A percentile compares a stretch with the other conserved stretches of the same genome.
Evolutionary conservation across 2,113 vertebrate genomes (phyloP).

Genomic region (Microtus pennsylvanicus): DNA sequence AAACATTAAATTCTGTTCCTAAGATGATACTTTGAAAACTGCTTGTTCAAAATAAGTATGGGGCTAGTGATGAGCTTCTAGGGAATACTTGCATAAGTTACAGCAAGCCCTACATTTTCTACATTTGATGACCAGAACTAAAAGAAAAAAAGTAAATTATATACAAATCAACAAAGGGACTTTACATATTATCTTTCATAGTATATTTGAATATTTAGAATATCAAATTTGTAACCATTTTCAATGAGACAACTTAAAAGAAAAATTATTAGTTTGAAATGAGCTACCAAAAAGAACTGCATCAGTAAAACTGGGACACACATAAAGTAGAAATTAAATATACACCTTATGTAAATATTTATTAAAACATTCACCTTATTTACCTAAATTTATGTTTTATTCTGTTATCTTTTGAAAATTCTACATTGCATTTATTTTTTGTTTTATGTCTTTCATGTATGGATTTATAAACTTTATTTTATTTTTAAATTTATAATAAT

Average conservation of each 20-base stretch:
- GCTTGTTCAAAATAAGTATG: background rate
- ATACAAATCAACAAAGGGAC: background rate
- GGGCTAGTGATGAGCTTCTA: background rate
- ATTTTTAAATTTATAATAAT: background rate
- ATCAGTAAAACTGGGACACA: background rate
- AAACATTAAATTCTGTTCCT: background rate
- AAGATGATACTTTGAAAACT: background rate
- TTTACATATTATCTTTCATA: background rate
- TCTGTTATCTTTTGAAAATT: background rate
- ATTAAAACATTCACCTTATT: too few species aligned
- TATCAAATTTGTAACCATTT: background rate
- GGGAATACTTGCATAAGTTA: background rate
- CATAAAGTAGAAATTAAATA: background rate
- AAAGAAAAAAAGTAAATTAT: background rate
- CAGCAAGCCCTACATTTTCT: background rate
- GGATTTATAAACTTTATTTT: background rate
- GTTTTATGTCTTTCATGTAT: background rate
- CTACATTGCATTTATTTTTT: background rate
- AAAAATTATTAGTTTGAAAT: background rate
- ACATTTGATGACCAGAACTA: background rate
- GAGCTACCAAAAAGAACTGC: background rate
- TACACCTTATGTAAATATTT: background rate
- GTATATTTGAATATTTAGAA: background rate
- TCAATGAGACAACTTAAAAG: background rate
- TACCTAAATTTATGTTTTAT: background rate